phyloP scores from a whole-genome alignment of 2,113 vertebrate genomes.

The Sclerurus mexicanus region DNA sequence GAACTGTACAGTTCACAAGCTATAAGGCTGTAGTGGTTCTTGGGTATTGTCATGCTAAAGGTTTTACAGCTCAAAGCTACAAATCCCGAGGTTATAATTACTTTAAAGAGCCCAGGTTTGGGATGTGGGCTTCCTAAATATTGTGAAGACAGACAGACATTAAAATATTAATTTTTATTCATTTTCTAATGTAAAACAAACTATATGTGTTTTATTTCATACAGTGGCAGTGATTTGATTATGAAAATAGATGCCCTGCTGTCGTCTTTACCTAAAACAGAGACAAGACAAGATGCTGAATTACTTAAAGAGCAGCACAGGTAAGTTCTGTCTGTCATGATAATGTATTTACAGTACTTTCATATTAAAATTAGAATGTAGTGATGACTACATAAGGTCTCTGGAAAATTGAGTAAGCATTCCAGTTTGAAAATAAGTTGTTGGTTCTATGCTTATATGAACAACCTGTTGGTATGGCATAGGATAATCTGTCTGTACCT shows the following conservation, averaged over 20 bases:
- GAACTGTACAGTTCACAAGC: not conserved
- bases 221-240: slow-evolving; percentile 86
- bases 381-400: not conserved
- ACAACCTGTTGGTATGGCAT: not conserved
- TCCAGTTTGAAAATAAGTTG: not conserved
- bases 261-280: slow-evolving; percentile 81
- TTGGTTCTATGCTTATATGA: not conserved
- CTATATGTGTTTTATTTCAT: not conserved
- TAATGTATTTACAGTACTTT: not conserved
- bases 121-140: not conserved
- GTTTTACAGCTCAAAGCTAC: not conserved
- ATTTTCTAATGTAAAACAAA: not conserved
- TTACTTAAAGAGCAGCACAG: slow-evolving; percentile 86
- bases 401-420: not conserved
- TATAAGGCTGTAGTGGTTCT: not conserved
- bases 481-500: not conserved
- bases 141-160: not conserved
- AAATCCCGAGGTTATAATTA: rapidly evolving
- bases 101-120: not conserved
- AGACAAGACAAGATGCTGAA: slow-evolving; percentile 76
- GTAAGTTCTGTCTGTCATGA: slow-evolving; percentile 64
- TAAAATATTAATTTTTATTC: not conserved
- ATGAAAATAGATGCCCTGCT: slow-evolving; percentile 93
- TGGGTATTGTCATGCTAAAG: not conserved
- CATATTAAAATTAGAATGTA: not conserved